A percentile compares a stretch with the other conserved stretches of the same genome.
Conservation (phyloP, 2,113 vertebrate species). For the Microcebus jonahi region DNA sequence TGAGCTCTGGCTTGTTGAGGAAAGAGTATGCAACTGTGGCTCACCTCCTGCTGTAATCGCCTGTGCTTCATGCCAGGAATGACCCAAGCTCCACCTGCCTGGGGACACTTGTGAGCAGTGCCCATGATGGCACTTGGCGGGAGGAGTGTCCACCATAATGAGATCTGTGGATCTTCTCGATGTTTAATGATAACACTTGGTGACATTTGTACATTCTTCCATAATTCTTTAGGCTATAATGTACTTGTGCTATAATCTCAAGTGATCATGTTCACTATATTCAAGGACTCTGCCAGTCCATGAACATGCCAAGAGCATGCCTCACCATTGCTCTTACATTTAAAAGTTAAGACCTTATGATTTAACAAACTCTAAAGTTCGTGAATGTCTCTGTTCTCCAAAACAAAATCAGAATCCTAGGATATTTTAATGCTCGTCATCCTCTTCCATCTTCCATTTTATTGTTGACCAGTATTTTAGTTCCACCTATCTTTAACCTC, state of each 20-base stretch:
- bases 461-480: background rate
- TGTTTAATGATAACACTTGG: background rate
- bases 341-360: background rate
- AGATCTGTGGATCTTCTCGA: background rate
- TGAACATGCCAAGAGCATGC: background rate
- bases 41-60: background rate
- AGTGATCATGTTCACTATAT: background rate
- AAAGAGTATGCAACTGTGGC: background rate
- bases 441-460: background rate
- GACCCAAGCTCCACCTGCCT: background rate
- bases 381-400: background rate
- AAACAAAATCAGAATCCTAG: background rate
- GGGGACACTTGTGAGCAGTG: background rate
- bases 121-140: background rate
- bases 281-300: background rate
- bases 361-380: background rate
- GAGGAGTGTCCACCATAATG: background rate
- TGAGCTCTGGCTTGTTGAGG: background rate
- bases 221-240: background rate
- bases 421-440: background rate
- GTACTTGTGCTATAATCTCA: background rate
- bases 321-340: background rate
- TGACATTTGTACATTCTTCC: background rate
- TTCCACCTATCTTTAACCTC: background rate
- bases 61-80: background rate